Percentiles rank a stretch among this genome's conserved stretches.
These are phyloP conservation scores for Erithacus rubecula DNA, from an alignment of 2,797 vertebrate genomes.

Conservation along the genomic window DNA sequence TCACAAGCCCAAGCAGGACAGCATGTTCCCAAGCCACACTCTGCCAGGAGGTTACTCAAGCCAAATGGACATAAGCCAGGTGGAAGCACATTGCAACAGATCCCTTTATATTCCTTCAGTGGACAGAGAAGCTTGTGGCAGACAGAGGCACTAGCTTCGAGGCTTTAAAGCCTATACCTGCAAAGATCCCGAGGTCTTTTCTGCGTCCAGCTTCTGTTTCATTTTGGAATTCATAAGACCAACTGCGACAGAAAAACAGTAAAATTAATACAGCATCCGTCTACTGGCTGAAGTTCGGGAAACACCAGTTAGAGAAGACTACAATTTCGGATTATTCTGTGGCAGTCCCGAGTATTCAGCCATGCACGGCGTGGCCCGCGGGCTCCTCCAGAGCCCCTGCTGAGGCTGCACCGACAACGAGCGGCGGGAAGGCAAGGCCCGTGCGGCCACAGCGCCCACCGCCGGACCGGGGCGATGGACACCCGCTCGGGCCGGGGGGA, in stretches of 20 bases:
- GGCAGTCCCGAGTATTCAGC: rapidly evolving
- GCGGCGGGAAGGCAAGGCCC: too few relatives aligned
- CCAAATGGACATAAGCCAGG: not conserved
- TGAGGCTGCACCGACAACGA: rapidly evolving
- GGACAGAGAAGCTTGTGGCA: not conserved
- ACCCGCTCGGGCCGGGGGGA: not conserved
- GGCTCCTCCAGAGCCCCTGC: too few relatives aligned
- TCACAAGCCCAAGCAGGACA: not conserved
- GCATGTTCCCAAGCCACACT: not conserved
- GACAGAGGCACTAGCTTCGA: not conserved
- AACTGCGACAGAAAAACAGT: not conserved
- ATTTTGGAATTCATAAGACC: conserved; percentile 76
- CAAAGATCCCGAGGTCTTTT: conserved; percentile 71
- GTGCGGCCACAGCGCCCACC: too few relatives aligned
- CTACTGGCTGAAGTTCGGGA: not conserved
- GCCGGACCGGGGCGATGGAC: rapidly evolving
- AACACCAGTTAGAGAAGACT: rapidly evolving
- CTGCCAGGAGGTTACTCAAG: not conserved
- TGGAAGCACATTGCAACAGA: not conserved
- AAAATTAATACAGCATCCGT: rapidly evolving
- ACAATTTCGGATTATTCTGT: rapidly evolving
- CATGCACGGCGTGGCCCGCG: rapidly evolving
- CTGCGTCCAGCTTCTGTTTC: conserved; percentile 70
- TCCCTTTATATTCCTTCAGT: not conserved
- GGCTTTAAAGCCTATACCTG: conserved; percentile 73